Conservation (phyloP, 2,888 invertebrate species). For the Dolichopus griseipennis region DNA sequence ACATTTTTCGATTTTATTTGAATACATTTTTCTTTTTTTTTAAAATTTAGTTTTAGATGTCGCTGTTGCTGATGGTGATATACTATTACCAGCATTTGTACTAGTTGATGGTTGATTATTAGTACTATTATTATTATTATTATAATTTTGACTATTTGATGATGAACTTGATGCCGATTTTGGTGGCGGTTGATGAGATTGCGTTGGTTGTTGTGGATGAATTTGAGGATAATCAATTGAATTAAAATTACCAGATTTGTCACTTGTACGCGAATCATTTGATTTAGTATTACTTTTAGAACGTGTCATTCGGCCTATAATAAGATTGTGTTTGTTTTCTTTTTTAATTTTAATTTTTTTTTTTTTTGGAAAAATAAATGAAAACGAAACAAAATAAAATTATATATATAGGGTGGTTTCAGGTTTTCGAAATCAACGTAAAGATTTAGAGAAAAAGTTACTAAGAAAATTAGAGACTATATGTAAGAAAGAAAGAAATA, state of each 20-base stretch:
- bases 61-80: background rate
- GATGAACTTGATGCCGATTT: slow-evolving; percentile 19
- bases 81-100: background rate
- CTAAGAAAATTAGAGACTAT: no score
- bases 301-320: slow-evolving; percentile 41
- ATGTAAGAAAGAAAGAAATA: no score
- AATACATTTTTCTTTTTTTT: background rate
- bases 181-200: slow-evolving; percentile 26
- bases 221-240: slow-evolving; percentile 38
- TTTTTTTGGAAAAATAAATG: background rate
- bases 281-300: slow-evolving; percentile 43
- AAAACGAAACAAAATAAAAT: background rate
- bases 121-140: background rate
- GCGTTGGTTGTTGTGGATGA: slow-evolving; percentile 30
- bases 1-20: no score
- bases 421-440: no score
- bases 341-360: no score
- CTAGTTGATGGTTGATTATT: slow-evolving; percentile 2
- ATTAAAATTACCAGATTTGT: slow-evolving; percentile 39
- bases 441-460: no score
- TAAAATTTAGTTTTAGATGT: background rate
- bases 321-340: background rate
- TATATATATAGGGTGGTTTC: no score
- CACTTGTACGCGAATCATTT: slow-evolving; percentile 41
- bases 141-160: background rate